These are phyloP conservation scores for Andricus grossulariae DNA, from an alignment of 1,140 invertebrate genomes.

Conservation along the genomic window DNA sequence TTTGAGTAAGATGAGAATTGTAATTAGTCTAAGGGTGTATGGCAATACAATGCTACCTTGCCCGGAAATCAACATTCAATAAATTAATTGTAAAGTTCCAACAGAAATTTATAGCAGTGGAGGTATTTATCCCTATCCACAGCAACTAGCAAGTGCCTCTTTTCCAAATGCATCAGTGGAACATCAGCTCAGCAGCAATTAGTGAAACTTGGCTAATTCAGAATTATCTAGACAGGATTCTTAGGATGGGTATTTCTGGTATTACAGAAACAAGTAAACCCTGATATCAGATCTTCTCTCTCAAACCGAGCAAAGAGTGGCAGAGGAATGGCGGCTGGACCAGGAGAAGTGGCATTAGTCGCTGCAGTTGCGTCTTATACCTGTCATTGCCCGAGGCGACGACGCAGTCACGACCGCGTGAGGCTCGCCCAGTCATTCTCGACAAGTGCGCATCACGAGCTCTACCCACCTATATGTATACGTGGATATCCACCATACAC, in stretches of 20 bases:
- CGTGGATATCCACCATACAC: constrained; percentile 35
- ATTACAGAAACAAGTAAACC: neutral
- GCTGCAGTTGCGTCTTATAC: constrained; percentile 56
- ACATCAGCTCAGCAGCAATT: no score
- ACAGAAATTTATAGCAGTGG: no score
- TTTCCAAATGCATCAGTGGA: no score
- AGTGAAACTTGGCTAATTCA: no score
- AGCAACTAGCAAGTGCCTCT: no score
- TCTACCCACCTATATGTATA: constrained; percentile 53
- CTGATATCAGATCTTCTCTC: constrained; percentile 18
- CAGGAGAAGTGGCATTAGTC: constrained; percentile 56
- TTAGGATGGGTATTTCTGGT: neutral
- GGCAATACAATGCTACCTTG: no score
- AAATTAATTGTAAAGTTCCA: no score
- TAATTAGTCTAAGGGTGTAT: no score
- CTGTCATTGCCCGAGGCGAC: constrained; percentile 63
- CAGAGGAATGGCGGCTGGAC: constrained; percentile 50
- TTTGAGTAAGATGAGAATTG: no score
- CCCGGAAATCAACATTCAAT: no score
- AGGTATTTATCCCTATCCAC: no score
- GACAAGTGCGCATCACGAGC: constrained; percentile 69
- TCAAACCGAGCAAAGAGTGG: constrained; percentile 42
- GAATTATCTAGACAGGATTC: no score
- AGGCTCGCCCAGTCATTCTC: constrained; percentile 65
- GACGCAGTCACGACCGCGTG: constrained; percentile 61